Conservation (phyloP, 2,888 invertebrate species). For the Andrena bicolor region DNA sequence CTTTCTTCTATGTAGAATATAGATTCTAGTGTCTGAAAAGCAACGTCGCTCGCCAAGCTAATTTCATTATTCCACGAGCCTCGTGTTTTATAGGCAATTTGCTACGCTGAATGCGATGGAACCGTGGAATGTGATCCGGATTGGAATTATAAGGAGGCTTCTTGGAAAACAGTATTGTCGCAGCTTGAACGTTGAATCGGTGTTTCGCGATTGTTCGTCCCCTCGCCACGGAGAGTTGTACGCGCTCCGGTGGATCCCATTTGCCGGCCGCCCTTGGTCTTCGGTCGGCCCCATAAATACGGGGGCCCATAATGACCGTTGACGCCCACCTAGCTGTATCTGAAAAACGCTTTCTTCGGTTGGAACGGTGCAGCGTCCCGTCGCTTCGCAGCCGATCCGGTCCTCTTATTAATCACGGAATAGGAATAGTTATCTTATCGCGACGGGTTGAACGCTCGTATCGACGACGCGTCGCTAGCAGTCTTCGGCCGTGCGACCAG, state of each 20-base stretch:
- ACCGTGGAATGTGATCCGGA: not conserved
- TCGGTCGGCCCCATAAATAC: not conserved
- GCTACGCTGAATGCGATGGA: not conserved
- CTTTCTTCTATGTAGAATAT: not conserved
- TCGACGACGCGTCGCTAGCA: conserved; percentile 46
- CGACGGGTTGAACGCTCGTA: conserved; percentile 63
- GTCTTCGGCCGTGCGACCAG: conserved; percentile 20
- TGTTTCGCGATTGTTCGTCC: not conserved
- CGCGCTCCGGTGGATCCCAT: not conserved
- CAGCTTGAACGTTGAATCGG: too few species aligned
- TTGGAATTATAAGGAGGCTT: not conserved
- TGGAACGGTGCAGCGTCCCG: too few species aligned
- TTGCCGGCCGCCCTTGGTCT: not conserved
- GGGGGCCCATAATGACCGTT: not conserved
- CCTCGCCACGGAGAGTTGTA: too few species aligned
- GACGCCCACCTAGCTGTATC: not conserved
- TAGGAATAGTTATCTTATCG: conserved; percentile 61
- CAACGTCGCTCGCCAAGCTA: not conserved
- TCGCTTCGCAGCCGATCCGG: too few species aligned
- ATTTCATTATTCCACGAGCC: not conserved
- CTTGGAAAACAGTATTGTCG: not conserved
- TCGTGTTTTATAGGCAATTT: not conserved
- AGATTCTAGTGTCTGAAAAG: not conserved
- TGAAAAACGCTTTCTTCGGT: too few species aligned
- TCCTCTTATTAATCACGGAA: conserved; percentile 53